phyloP scores from a whole-genome alignment of 2,113 vertebrate species.

The Phainopepla nitens region DNA sequence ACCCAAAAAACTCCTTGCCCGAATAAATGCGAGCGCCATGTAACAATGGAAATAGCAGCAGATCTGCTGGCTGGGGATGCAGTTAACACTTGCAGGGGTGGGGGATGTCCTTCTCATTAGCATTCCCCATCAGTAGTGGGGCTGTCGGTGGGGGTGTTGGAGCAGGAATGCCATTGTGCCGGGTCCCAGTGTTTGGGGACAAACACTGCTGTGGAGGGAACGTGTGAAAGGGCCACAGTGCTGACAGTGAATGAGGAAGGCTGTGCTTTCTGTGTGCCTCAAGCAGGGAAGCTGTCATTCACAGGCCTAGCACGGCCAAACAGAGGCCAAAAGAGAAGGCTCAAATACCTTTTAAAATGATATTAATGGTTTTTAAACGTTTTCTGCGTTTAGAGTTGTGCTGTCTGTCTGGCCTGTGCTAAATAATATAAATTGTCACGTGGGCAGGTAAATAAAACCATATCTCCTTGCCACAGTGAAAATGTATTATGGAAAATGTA shows the following conservation, averaged over 20 bases:
- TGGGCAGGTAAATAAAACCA: background rate
- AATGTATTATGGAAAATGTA: background rate
- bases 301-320: constrained; percentile 72
- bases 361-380: constrained; percentile 76
- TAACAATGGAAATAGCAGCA: constrained; percentile 42
- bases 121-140: constrained; percentile 72
- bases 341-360: constrained; percentile 81
- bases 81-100: constrained; percentile 69
- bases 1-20: background rate
- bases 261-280: constrained; percentile 78
- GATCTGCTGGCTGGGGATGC: constrained; percentile 42
- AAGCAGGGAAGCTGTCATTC: constrained; percentile 85
- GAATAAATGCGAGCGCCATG: background rate
- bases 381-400: constrained; percentile 42
- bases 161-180: constrained; percentile 83
- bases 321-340: constrained; percentile 76
- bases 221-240: constrained; percentile 82
- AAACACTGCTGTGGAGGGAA: constrained; percentile 85
- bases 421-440: background rate
- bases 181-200: constrained; percentile 86
- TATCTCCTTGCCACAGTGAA: background rate
- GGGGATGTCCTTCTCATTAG: constrained; percentile 75
- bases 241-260: constrained; percentile 83
- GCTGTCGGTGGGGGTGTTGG: constrained; percentile 77
- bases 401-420: background rate